Evolutionary conservation across 2,797 vertebrate species (phyloP), one percentile per base, ranked within the genome.

Genomic region (Sternotherus odoratus): DNA sequence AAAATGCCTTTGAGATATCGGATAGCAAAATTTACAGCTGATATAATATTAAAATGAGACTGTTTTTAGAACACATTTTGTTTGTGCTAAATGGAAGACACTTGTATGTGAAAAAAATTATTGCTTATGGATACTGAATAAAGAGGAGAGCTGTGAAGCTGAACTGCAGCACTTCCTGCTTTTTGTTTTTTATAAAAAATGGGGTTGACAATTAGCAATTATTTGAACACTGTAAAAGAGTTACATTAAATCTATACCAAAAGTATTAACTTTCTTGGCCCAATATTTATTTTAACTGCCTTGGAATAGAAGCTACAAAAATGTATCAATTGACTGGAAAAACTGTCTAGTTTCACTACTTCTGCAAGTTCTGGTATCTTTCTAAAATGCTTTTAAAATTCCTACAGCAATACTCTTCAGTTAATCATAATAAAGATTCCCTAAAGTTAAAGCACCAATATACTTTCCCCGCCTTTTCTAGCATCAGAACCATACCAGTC

Each of bases 171-270:
- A 93, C 85, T 96, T 97, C 85, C 95, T 95, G 90, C 24, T 85
- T 94, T 96, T 83, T 10, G 7, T 82, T 89, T 92, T 95, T 82
- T 84, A 69, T 5, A 81, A 91, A 93, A 96, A 93, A 48, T 78
- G n/a, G 85, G 77, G 77, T 82, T 92, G 46, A 87, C 10, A 79
- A 93, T 92, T 69, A 85, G 51, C 69, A 92, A 72, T 86, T 93
- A 60, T 48, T 63, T 3, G 43, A 63, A 79, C 39, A 5, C 30
- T 91, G 77, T 50, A 88, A 83, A 82, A 83, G 2, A 36, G 60
- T 1, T 5, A 7, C 23, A 4, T 49, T 75, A 86, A 69, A 48
- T 48, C 28, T 46, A 48, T 17, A 30, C 4, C 28, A 26, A 75
- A 75, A 75, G 72, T 26, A 46, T 75, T 75, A 75, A 75, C 8